phyloP scores from a whole-genome alignment of 2,888 invertebrate genomes.

The Drosophila affinis region DNA sequence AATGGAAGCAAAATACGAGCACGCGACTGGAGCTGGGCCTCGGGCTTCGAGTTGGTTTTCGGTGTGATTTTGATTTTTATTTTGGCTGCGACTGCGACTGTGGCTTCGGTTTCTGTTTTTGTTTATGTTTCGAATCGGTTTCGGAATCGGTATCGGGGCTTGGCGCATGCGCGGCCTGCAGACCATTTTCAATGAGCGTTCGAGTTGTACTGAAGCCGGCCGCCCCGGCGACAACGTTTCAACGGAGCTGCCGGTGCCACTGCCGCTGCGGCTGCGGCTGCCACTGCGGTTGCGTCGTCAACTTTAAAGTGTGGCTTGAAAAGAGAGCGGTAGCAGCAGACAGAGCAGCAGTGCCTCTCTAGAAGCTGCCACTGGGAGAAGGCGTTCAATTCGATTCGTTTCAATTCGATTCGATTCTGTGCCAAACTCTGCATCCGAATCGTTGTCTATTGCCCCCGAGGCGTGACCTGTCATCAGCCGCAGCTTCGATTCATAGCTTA shows the following conservation, averaged over 20 bases:
- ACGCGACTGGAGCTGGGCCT: slow-evolving; percentile 40
- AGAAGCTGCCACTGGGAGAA: slow-evolving; percentile 42
- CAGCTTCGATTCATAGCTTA: not conserved
- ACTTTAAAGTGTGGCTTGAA: not conserved
- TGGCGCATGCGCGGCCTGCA: slow-evolving; percentile 72
- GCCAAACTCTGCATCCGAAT: slow-evolving; percentile 39
- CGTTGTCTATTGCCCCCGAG: slow-evolving; percentile 14
- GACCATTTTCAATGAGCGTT: slow-evolving; percentile 78
- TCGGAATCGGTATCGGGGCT: slow-evolving; percentile 33
- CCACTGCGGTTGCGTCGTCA: not conserved
- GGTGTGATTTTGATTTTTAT: slow-evolving; percentile 10
- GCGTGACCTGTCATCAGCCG: slow-evolving; percentile 34
- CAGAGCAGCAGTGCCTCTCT: slow-evolving; percentile 24
- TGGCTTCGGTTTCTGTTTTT: slow-evolving; percentile 12
- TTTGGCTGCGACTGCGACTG: not conserved
- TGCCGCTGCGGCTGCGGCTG: slow-evolving; percentile 1
- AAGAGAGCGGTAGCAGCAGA: not conserved
- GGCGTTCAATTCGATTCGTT: slow-evolving; percentile 1
- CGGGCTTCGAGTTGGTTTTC: slow-evolving; percentile 12
- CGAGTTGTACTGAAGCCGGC: slow-evolving; percentile 67
- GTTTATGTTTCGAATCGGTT: slow-evolving; percentile 41
- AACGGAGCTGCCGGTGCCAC: slow-evolving; percentile 10
- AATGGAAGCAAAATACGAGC: slow-evolving; percentile 33
- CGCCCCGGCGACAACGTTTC: slow-evolving; percentile 35
- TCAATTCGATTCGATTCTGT: slow-evolving; percentile 37